Evolutionary conservation across 2,888 invertebrate species (phyloP).

Genomic region (Cheiracanthium punctorium): DNA sequence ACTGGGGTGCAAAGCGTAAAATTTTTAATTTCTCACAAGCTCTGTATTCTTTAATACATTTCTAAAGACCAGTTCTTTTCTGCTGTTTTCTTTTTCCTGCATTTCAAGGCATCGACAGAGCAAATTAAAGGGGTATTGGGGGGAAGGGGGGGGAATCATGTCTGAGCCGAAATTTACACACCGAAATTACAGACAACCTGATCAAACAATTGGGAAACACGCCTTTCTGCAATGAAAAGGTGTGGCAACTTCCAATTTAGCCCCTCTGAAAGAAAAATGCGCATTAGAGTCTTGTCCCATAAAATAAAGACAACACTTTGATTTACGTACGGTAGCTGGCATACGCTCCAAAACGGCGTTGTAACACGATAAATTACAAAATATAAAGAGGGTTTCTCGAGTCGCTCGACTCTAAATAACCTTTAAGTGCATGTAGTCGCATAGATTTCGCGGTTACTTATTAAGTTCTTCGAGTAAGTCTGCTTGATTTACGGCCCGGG

Average conservation of each 20-base stretch:
- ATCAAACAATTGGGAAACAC: slow-evolving; percentile 6
- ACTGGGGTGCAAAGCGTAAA: too few relatives aligned
- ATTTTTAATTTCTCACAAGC: too few relatives aligned
- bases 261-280: neutral
- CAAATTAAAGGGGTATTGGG: too few relatives aligned
- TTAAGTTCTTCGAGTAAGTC: neutral
- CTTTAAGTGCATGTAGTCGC: slow-evolving; percentile 16
- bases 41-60: too few relatives aligned
- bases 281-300: neutral
- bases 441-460: neutral
- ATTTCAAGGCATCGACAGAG: too few relatives aligned
- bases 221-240: neutral
- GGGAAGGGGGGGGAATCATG: neutral
- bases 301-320: slow-evolving; percentile 14
- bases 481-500: neutral
- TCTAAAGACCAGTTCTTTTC: too few relatives aligned
- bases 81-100: too few relatives aligned
- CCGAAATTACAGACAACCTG: neutral
- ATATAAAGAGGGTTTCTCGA: neutral
- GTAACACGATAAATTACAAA: slow-evolving; percentile 11
- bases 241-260: slow-evolving; percentile 17
- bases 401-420: slow-evolving; percentile 10
- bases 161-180: neutral
- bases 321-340: slow-evolving; percentile 23
- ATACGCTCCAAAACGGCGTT: neutral